Conservation (phyloP, 2,888 invertebrate species). For the Eurytoma californica region DNA sequence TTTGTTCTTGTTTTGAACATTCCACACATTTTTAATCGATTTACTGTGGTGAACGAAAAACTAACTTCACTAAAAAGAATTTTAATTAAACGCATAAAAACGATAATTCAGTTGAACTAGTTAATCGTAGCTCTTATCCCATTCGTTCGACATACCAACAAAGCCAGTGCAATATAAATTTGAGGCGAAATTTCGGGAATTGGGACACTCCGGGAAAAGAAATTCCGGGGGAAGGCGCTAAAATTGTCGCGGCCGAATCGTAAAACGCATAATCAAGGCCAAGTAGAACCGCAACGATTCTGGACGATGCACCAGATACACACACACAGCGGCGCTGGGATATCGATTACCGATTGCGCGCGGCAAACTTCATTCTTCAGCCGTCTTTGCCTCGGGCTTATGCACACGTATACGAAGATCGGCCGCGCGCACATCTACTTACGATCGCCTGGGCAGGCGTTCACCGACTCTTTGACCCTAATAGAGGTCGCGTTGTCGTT, state of each 20-base stretch:
- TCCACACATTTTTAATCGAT: too few relatives aligned
- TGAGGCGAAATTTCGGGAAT: neutral
- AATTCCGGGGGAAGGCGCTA: neutral
- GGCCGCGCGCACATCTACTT: constrained; percentile 5
- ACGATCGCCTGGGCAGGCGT: neutral
- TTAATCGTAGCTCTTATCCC: too few relatives aligned
- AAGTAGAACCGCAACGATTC: too few relatives aligned
- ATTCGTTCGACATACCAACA: too few relatives aligned
- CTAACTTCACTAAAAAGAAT: too few relatives aligned
- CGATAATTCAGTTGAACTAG: too few relatives aligned
- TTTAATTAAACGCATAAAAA: too few relatives aligned
- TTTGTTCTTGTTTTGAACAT: too few relatives aligned
- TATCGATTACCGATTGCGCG: constrained; percentile 45
- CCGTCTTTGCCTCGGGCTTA: neutral
- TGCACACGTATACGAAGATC: neutral
- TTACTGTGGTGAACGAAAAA: too few relatives aligned
- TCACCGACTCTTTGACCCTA: constrained; percentile 43
- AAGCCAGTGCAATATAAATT: neutral
- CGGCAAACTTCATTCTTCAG: neutral
- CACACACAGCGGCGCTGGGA: neutral
- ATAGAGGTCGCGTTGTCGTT: constrained; percentile 4
- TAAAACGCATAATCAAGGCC: constrained; percentile 5
- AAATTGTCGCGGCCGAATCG: neutral
- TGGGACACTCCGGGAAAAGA: neutral
- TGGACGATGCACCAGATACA: neutral